These are phyloP conservation scores for Cylindroiulus punctatus DNA, from an alignment of 2,888 invertebrate genomes.

Conservation along the genomic window DNA sequence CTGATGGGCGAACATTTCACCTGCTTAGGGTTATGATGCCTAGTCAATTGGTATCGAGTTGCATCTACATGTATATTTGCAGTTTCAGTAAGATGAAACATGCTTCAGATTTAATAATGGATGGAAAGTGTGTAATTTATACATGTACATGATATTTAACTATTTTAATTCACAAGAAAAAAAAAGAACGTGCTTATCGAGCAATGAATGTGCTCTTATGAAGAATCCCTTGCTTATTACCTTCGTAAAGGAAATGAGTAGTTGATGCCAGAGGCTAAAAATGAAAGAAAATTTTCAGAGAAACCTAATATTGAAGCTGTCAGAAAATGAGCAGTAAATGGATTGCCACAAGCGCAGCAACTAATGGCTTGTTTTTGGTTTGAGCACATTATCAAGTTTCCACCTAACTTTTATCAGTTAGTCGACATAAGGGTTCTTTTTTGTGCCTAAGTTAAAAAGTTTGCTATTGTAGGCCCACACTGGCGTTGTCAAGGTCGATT, in stretches of 20 bases:
- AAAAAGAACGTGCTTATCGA: too few species aligned
- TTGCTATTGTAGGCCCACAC: slow-evolving; percentile 40
- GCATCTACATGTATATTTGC: too few species aligned
- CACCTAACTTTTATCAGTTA: not conserved
- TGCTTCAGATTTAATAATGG: too few species aligned
- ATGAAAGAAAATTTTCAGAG: not conserved
- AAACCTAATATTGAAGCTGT: slow-evolving; percentile 6
- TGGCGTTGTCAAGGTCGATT: slow-evolving; percentile 26
- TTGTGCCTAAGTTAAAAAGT: not conserved
- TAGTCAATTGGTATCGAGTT: too few species aligned
- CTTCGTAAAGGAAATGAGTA: not conserved
- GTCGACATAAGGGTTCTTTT: not conserved
- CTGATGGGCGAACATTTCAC: too few species aligned
- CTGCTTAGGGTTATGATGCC: too few species aligned
- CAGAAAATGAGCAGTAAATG: not conserved
- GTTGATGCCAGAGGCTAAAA: not conserved
- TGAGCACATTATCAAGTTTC: not conserved
- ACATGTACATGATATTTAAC: too few species aligned
- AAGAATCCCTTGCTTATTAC: not conserved
- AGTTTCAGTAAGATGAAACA: too few species aligned
- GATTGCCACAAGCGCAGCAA: not conserved
- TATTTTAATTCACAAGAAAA: too few species aligned
- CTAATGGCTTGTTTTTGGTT: not conserved
- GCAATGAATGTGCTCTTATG: too few species aligned
- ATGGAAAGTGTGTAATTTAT: too few species aligned